Evolutionary conservation across 2,113 vertebrate species (phyloP), one percentile per base, ranked within the genome.

Genomic region (Sander lucioperca): DNA sequence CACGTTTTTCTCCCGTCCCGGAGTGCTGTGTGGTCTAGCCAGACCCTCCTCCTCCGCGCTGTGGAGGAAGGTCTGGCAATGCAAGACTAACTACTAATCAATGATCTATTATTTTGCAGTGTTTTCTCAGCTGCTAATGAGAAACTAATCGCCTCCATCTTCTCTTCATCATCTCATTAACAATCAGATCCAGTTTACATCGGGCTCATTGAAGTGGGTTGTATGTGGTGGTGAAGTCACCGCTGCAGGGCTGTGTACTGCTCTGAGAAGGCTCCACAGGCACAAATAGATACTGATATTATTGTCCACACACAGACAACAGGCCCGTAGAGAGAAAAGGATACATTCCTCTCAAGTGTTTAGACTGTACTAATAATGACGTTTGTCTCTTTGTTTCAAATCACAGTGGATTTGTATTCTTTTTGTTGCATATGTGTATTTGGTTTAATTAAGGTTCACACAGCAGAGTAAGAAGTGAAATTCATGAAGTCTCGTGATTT

Each of bases 201-300:
- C 27, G 51, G 53, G 21, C 68, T 82, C 45, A 71, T 43, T 48
- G 56, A 77, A 66, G 77, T 68, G 63, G 63, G 23, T 79, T 67
- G 56, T 43, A 75, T 14, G 66, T 36, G 77, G 56, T 5, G 10
- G 57, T 87, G 79, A 79, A 57, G 83, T 85, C 86, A 78, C 51
- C 0, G 10, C 68, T 39, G 51, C 56, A 83, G 79, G 81, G 86
- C 82, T 59, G 80, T 5, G 25, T 63, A 15, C 65, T 11, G 64
- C n/a, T 70, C 9, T 5, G 57, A 19, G 36, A 43, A 33, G 12
- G n/a, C 45, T 8, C 25, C 14, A 48, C 14, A 0, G 13, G 9
- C 14, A 33, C 76, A 78, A 53, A 77, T 21, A 61, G 58, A 82
- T 18, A 25, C 23, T 66, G 36, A 65, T 66, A 73, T 57, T 65